Base-by-base conservation (phyloP, 2,113 vertebrate species). In the Callorhinus ursinus region DNA sequence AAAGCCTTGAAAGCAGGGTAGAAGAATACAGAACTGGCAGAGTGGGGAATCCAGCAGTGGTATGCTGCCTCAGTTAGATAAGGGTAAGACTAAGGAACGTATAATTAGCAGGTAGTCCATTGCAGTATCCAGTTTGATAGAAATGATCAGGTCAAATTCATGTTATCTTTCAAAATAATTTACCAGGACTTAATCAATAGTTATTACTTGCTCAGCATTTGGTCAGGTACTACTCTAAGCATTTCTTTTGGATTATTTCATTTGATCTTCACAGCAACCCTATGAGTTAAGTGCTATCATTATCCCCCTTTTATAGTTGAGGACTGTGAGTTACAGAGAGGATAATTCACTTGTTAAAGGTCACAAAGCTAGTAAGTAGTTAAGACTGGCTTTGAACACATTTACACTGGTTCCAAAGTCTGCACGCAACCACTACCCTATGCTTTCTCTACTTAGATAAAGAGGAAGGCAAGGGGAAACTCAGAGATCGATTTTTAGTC, bases 191-290 rank as follows among this genome's bases (percentile, higher is more conserved):
- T 88, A 76, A 69, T 63, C 46, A 57, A 65, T 19, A 88, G 19
- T 3, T 61, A 87, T 46, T 28, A 65, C 81, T 77, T 93, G 51
- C 28, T 88, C 77, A 77, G 49, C 77, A 76, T 21, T 69, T 4
- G 77, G 74, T 61, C 42, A 92, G n/a, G 21, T 67, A 65, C 28
- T 63, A 9, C 21, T 81, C 24, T 59, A 90, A 93, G 80, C 76
- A 59, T 59, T 94, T 96, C 28, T 87, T 55, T 71, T 57, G 5
- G 61, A 72, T 55, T 88, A 90, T 74, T 85, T 93, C 24, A 92
- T 82, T 84, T 59, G 57, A 80, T 24, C 36, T 21, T 93, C 22
- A 83, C 2, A 71, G 90, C 51, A 71, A 77, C 22, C 65, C 31
- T 82, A 21, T 51, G n/a, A 94, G 7, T 59, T 79, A 86, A 87